Conservation (phyloP, 2,797 vertebrate genomes). For the Tolypeutes matacus region DNA sequence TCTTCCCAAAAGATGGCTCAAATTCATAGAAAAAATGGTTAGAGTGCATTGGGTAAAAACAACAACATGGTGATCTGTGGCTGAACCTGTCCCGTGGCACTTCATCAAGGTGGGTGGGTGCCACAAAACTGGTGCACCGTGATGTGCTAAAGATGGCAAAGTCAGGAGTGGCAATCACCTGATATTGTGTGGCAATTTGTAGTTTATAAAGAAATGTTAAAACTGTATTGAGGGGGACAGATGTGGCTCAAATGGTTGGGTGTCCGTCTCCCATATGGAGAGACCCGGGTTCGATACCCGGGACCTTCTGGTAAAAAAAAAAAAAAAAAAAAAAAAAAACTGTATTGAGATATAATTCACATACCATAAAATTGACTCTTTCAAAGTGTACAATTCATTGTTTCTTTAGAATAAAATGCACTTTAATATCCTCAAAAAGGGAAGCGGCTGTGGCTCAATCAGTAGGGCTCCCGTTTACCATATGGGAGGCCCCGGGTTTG, state of each 20-base stretch:
- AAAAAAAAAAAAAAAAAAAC: no score
- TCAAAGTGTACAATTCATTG: background rate
- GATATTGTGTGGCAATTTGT: background rate
- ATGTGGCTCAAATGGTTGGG: no score
- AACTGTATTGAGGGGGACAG: background rate
- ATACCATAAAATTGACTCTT: background rate
- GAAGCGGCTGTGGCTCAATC: no score
- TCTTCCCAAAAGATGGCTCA: background rate
- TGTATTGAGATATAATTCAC: no score
- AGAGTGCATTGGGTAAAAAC: background rate
- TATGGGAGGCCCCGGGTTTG: no score
- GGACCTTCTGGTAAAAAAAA: no score
- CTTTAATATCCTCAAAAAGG: background rate
- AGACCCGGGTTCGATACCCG: no score
- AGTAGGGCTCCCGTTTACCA: no score
- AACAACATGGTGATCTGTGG: background rate
- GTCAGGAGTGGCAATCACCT: background rate
- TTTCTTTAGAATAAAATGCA: background rate
- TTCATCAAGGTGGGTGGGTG: background rate
- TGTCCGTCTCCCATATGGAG: no score
- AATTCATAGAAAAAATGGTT: background rate
- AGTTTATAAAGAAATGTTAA: background rate
- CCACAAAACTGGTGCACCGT: no score
- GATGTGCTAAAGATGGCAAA: background rate
- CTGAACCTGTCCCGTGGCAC: background rate